Conservation (phyloP, 2,797 vertebrate species). For the Glossophaga mutica region DNA sequence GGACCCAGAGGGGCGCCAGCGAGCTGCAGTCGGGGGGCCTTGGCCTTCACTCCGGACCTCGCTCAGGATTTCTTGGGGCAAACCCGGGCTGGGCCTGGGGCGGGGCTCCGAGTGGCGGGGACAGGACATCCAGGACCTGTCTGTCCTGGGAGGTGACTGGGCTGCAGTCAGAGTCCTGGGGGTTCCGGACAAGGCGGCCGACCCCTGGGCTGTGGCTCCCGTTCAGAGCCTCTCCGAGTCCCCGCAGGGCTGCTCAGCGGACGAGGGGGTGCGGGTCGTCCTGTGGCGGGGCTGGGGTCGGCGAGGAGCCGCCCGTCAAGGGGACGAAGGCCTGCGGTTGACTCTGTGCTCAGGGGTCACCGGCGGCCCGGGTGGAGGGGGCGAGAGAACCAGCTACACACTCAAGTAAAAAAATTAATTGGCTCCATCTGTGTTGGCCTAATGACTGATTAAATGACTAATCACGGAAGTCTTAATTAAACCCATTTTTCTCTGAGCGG, state of each 20-base stretch:
- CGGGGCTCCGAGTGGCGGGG: too few relatives aligned
- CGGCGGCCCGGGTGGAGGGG: slow-evolving; percentile 36
- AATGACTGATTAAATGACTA: slow-evolving; percentile 85
- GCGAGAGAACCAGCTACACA: slow-evolving; percentile 73
- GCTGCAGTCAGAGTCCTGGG: neutral
- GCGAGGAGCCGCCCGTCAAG: neutral
- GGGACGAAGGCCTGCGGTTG: neutral
- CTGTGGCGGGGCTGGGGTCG: neutral
- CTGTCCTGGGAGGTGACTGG: neutral
- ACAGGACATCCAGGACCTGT: neutral
- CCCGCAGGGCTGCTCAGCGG: neutral
- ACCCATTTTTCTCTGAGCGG: slow-evolving; percentile 77
- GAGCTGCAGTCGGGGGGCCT: neutral
- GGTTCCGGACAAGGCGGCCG: neutral
- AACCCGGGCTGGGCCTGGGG: neutral
- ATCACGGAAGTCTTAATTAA: slow-evolving; percentile 85
- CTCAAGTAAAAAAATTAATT: slow-evolving; percentile 81
- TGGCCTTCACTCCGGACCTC: neutral
- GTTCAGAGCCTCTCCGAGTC: neutral
- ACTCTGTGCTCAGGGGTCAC: slow-evolving; percentile 41
- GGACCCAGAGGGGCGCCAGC: neutral
- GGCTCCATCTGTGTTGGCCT: slow-evolving; percentile 84
- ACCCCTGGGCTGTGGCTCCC: neutral
- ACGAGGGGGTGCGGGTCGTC: accelerated
- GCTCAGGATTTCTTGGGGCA: neutral